Evolutionary conservation across 2,113 vertebrate species (phyloP).

Genomic region (Lontra canadensis): DNA sequence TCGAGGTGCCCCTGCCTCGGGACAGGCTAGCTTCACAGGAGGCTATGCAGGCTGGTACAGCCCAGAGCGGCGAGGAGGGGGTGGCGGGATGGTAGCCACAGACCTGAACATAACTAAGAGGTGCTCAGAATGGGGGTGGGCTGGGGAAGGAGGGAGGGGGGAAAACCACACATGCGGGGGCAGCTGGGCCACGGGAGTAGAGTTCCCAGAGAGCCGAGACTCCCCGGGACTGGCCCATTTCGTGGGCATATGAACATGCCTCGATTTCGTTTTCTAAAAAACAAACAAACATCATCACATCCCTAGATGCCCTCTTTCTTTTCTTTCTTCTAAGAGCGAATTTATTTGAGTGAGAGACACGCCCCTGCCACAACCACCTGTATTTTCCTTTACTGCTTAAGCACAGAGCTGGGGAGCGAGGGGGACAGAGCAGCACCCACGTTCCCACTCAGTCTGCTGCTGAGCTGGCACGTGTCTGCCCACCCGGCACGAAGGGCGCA

Average conservation of each 20-base stretch:
- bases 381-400: background rate
- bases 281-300: background rate
- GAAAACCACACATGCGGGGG: rapidly evolving
- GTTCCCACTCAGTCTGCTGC: rapidly evolving
- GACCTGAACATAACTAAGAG: background rate
- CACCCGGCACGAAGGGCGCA: rapidly evolving
- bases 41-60: no score
- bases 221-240: background rate
- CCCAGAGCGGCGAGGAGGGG: no score
- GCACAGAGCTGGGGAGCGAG: no score
- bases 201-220: background rate
- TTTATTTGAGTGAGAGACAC: background rate
- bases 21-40: background rate
- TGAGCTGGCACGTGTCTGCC: no score
- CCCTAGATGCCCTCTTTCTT: background rate
- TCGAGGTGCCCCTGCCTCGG: rapidly evolving
- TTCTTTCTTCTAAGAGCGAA: background rate
- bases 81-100: rapidly evolving
- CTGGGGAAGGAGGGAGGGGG: background rate
- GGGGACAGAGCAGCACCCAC: background rate
- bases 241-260: background rate
- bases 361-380: background rate
- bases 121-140: background rate
- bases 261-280: background rate
- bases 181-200: rapidly evolving